phyloP scores from a whole-genome alignment of 2,888 invertebrate genomes.

The Lasioglossum oenotherae region DNA sequence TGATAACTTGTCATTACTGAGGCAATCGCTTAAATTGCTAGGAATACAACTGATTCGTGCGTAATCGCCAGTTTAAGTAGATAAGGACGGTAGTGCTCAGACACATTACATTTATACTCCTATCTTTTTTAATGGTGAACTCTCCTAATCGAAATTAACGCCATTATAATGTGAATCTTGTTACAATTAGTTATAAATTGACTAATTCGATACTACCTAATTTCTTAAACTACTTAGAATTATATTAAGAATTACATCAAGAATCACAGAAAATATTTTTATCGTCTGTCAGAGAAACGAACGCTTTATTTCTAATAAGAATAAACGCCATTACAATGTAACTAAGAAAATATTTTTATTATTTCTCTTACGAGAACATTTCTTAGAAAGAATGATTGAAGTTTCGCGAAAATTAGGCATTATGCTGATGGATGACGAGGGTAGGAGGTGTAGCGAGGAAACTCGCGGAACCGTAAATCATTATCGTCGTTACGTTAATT shows the following conservation, averaged over 20 bases:
- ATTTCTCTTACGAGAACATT: neutral
- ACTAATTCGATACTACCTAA: neutral
- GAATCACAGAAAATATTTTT: neutral
- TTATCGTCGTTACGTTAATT: constrained; percentile 60
- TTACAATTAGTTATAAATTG: neutral
- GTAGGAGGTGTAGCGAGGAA: neutral
- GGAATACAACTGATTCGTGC: too few relatives aligned
- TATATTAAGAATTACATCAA: neutral
- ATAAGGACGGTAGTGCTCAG: neutral
- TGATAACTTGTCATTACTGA: too few relatives aligned
- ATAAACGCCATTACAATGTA: too few relatives aligned
- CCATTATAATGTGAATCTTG: neutral
- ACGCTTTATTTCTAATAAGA: too few relatives aligned
- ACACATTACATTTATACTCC: neutral
- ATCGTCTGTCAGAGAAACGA: too few relatives aligned
- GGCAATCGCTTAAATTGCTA: too few relatives aligned
- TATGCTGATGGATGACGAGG: neutral
- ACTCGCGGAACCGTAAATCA: constrained; percentile 53
- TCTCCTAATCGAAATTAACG: neutral
- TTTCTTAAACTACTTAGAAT: too few relatives aligned
- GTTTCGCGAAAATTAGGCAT: neutral
- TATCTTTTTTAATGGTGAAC: neutral
- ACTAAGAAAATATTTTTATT: neutral
- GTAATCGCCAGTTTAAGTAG: neutral
- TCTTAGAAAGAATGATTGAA: neutral